Evolutionary conservation across 2,888 invertebrate genomes (phyloP).

Genomic region (Ferrisia virgata): DNA sequence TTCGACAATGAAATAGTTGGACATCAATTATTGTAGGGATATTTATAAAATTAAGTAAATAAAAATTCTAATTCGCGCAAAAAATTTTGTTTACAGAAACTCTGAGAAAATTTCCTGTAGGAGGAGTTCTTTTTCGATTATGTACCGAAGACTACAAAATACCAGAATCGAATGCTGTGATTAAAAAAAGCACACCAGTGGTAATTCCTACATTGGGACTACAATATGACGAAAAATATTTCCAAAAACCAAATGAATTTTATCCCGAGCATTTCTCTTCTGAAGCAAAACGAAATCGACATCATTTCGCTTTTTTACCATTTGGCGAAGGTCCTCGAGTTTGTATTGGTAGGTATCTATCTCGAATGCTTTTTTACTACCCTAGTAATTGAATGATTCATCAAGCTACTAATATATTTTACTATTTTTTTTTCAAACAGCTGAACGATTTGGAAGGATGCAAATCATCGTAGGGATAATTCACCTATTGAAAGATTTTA

Average conservation of each 20-base stretch:
- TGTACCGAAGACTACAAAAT: no score
- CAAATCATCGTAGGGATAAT: slow-evolving; percentile 32
- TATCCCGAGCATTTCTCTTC: slow-evolving; percentile 55
- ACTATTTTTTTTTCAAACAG: slow-evolving; percentile 34
- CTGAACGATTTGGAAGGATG: slow-evolving; percentile 32
- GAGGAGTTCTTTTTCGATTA: slow-evolving; percentile 52
- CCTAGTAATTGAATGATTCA: neutral
- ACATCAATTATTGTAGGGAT: no score
- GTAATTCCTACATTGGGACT: no score
- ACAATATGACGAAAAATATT: no score
- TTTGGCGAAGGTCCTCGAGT: no score
- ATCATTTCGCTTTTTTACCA: slow-evolving; percentile 52
- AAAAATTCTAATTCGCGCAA: no score
- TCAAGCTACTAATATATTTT: no score
- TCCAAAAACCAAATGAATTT: no score
- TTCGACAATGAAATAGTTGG: neutral
- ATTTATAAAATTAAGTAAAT: no score
- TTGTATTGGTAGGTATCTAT: slow-evolving; percentile 51
- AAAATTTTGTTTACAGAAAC: slow-evolving; percentile 54
- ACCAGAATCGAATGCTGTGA: no score
- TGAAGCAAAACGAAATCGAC: slow-evolving; percentile 52
- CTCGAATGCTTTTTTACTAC: no score
- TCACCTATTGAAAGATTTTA: neutral
- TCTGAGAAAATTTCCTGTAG: slow-evolving; percentile 54
- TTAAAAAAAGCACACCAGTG: no score